A percentile compares a stretch with the other conserved stretches of the same genome.
phyloP scores from a whole-genome alignment of 2,888 invertebrate genomes.

The Peribatodes rhomboidaria region DNA sequence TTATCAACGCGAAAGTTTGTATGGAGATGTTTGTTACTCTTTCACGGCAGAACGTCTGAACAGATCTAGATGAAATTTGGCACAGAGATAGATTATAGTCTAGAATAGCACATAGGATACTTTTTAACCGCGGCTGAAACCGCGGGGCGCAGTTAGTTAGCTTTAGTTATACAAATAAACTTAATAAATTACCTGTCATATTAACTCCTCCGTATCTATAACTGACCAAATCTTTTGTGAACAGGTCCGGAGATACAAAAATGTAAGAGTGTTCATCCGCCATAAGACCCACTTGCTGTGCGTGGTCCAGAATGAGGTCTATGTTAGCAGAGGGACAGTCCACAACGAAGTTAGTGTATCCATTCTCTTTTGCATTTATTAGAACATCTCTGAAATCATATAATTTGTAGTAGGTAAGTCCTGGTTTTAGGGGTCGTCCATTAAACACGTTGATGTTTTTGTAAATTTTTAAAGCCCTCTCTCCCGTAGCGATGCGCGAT shows the following conservation, averaged over 20 bases:
- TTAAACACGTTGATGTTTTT: too few species aligned
- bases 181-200: constrained; percentile 88
- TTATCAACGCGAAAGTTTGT: too few species aligned
- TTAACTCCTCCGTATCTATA: constrained; percentile 94
- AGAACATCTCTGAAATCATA: constrained; percentile 87
- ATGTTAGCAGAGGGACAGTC: constrained; percentile 89
- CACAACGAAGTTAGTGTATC: constrained; percentile 90
- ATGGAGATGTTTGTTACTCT: too few species aligned
- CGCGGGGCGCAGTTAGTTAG: too few species aligned
- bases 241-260: constrained; percentile 92
- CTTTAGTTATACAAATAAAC: not conserved
- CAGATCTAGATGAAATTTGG: too few species aligned
- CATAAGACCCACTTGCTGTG: constrained; percentile 94
- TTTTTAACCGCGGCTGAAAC: too few species aligned
- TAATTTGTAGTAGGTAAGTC: not conserved
- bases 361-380: constrained; percentile 89
- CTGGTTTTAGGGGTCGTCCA: too few species aligned
- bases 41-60: too few species aligned
- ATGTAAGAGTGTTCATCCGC: constrained; percentile 92
- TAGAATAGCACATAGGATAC: too few species aligned
- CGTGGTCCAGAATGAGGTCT: constrained; percentile 84
- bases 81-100: too few species aligned
- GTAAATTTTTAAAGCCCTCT: too few species aligned
- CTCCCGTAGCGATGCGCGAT: too few species aligned
- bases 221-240: constrained; percentile 91